Evolutionary conservation across 1,140 invertebrate genomes (phyloP).

Genomic region (Zaprionus capensis): DNA sequence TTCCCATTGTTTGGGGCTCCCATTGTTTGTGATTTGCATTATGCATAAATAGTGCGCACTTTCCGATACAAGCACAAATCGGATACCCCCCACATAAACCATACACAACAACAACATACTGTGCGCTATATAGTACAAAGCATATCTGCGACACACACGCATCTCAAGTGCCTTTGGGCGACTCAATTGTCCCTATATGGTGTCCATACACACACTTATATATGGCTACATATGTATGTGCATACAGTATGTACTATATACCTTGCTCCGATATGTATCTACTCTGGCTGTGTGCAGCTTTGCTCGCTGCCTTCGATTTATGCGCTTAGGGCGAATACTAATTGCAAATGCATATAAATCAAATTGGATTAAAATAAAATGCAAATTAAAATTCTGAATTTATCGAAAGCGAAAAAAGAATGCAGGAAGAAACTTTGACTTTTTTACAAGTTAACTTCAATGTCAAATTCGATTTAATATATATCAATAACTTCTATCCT

Average conservation of each 20-base stretch:
- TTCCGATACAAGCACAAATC: conserved; percentile 1
- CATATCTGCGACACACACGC: neutral
- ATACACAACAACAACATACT: neutral
- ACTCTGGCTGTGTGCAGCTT: neutral
- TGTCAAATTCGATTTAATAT: neutral
- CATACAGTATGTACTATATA: neutral
- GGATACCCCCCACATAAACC: neutral
- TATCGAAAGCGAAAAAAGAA: neutral
- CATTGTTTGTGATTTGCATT: conserved; percentile 28
- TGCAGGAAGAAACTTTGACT: neutral
- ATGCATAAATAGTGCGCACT: conserved; percentile 4
- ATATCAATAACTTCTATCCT: too few relatives aligned
- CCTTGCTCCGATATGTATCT: neutral
- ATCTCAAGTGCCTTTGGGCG: conserved; percentile 10
- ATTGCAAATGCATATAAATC: conserved; percentile 71
- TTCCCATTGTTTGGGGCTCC: conserved; percentile 6
- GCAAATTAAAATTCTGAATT: conserved; percentile 53
- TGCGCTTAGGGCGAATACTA: conserved; percentile 59
- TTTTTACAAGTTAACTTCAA: neutral
- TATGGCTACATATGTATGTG: neutral
- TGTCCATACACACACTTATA: neutral
- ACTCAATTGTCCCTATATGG: neutral
- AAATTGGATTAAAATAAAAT: conserved; percentile 36
- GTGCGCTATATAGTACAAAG: neutral
- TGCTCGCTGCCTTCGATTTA: conserved; percentile 36